These are phyloP conservation scores for Stenurella melanura DNA, from an alignment of 2,888 invertebrate species.

Conservation along the genomic window DNA sequence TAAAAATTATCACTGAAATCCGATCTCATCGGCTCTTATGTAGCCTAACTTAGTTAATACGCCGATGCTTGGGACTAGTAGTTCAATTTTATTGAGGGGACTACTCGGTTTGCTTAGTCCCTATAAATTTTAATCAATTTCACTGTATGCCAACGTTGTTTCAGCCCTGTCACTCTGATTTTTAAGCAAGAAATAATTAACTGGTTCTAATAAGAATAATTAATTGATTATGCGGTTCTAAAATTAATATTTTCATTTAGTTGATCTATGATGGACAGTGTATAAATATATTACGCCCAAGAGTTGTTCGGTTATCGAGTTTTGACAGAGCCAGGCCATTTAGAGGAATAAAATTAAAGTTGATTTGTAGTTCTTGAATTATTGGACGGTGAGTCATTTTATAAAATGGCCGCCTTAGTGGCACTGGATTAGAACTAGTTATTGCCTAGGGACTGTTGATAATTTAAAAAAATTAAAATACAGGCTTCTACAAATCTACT, in stretches of 20 bases:
- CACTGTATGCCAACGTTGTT: slow-evolving; percentile 13
- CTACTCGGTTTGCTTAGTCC: slow-evolving; percentile 6
- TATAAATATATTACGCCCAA: slow-evolving; percentile 11
- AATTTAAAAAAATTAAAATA: no score
- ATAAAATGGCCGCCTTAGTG: no score
- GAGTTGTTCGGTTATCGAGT: not conserved
- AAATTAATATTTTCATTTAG: slow-evolving; percentile 33
- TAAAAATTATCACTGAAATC: slow-evolving; percentile 35
- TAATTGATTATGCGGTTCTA: slow-evolving; percentile 23
- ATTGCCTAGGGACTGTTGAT: no score
- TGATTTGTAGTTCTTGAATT: no score
- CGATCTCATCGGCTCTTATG: slow-evolving; percentile 32
- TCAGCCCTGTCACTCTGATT: slow-evolving; percentile 23
- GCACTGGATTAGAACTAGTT: no score
- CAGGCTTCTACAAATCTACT: no score
- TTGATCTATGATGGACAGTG: slow-evolving; percentile 7
- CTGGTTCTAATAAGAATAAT: slow-evolving; percentile 28
- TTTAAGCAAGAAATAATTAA: slow-evolving; percentile 27
- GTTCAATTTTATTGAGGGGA: slow-evolving; percentile 9
- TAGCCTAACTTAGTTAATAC: slow-evolving; percentile 29
- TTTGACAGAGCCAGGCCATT: not conserved
- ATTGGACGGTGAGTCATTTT: no score
- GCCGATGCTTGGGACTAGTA: not conserved
- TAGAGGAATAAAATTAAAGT: not conserved
- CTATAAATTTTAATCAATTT: slow-evolving; percentile 20